phyloP scores from a whole-genome alignment of 2,888 invertebrate genomes.

The Lasioglossum malachurum region DNA sequence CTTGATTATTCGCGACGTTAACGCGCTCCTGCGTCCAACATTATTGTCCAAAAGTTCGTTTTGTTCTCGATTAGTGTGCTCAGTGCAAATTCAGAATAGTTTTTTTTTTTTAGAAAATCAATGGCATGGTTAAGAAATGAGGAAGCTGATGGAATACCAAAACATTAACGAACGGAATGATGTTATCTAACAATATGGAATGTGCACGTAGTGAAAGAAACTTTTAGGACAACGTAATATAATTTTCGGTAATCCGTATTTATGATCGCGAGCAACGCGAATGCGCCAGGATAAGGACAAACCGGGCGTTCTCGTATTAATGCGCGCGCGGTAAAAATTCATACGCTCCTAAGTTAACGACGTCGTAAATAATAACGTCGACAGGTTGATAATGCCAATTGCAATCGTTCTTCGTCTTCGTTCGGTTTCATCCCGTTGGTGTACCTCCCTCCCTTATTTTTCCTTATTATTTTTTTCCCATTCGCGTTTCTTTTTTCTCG shows the following conservation, averaged over 20 bases:
- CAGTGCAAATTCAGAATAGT: too few species aligned
- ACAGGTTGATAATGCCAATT: slow-evolving; percentile 69
- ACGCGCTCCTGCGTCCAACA: slow-evolving; percentile 30
- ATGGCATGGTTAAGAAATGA: too few species aligned
- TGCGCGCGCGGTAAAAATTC: slow-evolving; percentile 49
- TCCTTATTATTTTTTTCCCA: background rate
- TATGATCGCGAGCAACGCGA: slow-evolving; percentile 52
- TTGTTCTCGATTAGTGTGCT: too few species aligned
- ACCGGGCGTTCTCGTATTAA: slow-evolving; percentile 56
- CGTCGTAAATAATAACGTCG: slow-evolving; percentile 76
- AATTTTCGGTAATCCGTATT: slow-evolving; percentile 72
- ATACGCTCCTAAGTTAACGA: slow-evolving; percentile 67
- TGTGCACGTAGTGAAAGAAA: too few species aligned
- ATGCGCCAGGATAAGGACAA: slow-evolving; percentile 50
- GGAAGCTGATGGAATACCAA: too few species aligned
- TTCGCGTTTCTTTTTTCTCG: slow-evolving; percentile 17
- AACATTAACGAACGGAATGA: too few species aligned
- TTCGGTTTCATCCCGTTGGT: slow-evolving; percentile 33
- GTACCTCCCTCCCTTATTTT: background rate
- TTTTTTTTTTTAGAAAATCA: too few species aligned
- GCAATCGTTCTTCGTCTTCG: slow-evolving; percentile 63
- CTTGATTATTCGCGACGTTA: slow-evolving; percentile 46
- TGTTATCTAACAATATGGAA: too few species aligned
- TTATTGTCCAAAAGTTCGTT: background rate
- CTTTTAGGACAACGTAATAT: background rate